These are phyloP conservation scores for Acromyrmex charruanus DNA, from an alignment of 1,140 invertebrate genomes.

Conservation along the genomic window DNA sequence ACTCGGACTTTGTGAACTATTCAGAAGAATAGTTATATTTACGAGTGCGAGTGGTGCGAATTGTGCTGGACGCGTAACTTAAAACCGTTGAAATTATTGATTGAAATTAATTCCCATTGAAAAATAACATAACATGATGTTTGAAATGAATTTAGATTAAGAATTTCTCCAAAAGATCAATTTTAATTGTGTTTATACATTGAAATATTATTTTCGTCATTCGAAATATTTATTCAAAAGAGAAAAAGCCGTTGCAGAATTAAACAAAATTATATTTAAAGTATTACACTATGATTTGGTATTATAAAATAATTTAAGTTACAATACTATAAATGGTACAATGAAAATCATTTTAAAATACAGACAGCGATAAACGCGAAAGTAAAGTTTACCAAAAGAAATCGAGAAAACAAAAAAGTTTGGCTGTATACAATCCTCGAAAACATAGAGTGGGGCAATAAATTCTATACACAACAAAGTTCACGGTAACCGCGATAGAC, in stretches of 20 bases:
- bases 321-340: not conserved
- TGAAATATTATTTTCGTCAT: not conserved
- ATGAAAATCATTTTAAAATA: not conserved
- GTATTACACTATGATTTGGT: no score
- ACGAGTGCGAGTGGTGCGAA: not conserved
- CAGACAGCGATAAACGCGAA: not conserved
- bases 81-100: conserved; percentile 21
- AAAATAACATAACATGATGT: not conserved
- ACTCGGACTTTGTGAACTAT: conserved; percentile 12
- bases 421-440: conserved; percentile 66
- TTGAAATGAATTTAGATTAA: not conserved
- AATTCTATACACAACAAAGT: conserved; percentile 48
- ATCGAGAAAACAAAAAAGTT: not conserved
- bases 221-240: not conserved
- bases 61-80: not conserved
- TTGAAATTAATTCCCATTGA: not conserved
- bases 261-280: not conserved
- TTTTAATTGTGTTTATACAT: not conserved
- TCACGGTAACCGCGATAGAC: conserved; percentile 54
- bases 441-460: conserved; percentile 65
- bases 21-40: conserved; percentile 29
- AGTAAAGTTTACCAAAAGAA: not conserved
- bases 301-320: not conserved
- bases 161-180: not conserved
- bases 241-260: not conserved